phyloP scores from a whole-genome alignment of 2,113 vertebrate genomes.

The Amazona vittata region DNA sequence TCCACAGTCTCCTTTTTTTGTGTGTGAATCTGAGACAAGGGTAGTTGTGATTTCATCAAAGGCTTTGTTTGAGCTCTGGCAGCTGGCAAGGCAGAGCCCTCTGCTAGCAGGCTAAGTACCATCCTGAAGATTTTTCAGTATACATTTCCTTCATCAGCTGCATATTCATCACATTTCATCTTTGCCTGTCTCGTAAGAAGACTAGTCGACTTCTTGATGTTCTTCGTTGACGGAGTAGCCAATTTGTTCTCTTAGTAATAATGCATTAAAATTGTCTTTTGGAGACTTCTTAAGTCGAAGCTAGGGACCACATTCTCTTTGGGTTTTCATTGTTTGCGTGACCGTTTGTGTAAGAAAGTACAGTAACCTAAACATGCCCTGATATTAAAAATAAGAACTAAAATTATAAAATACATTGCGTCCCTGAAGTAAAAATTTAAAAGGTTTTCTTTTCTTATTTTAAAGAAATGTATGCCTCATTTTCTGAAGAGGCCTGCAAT shows the following conservation, averaged over 20 bases:
- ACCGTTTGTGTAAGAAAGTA: not conserved
- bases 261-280: conserved; percentile 39
- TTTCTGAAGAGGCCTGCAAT: not conserved
- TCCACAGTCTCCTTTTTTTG: conserved; percentile 37
- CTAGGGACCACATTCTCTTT: not conserved
- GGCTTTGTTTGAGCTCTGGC: conserved; percentile 69
- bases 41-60: conserved; percentile 65
- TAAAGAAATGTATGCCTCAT: not conserved
- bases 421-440: not conserved
- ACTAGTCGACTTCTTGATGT: conserved; percentile 39
- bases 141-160: conserved; percentile 66
- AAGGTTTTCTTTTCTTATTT: not conserved
- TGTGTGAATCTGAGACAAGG: conserved; percentile 48
- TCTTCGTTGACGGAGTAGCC: conserved; percentile 67
- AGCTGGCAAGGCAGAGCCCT: conserved; percentile 54
- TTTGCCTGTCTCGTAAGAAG: conserved; percentile 63
- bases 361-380: not conserved
- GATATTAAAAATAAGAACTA: not conserved
- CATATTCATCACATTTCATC: conserved; percentile 57
- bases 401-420: not conserved
- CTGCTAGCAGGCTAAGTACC: conserved; percentile 30
- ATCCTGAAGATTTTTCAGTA: conserved; percentile 34
- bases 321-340: not conserved
- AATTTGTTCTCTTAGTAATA: conserved; percentile 62
- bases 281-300: conserved; percentile 10